Conservation (phyloP, 1,140 invertebrate genomes). For the Neotoxoptera formosana region DNA sequence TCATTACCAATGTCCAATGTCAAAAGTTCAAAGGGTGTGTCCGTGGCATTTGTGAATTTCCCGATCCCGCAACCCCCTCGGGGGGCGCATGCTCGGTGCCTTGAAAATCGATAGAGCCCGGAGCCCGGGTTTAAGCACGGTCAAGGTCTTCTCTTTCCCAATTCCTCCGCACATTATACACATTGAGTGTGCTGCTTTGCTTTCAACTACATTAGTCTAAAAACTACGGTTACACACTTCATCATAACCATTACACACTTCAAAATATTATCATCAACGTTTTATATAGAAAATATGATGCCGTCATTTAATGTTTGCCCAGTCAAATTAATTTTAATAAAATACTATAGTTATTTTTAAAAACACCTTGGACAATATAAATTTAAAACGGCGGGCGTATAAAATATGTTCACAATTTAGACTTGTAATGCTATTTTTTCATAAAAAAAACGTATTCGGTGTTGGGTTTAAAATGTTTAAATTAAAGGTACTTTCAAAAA, state of each 20-base stretch:
- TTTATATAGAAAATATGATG: neutral
- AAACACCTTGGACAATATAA: neutral
- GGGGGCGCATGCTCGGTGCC: slow-evolving; percentile 39
- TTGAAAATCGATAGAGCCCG: slow-evolving; percentile 54
- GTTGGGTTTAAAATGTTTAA: neutral
- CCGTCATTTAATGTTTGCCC: neutral
- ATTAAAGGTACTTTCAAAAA: neutral
- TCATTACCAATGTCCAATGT: slow-evolving; percentile 32
- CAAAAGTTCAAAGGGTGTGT: slow-evolving; percentile 57
- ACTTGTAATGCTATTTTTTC: neutral
- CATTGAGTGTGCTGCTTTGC: neutral
- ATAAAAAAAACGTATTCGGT: neutral
- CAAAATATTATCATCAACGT: neutral
- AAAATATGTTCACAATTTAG: neutral
- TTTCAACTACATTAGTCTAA: slow-evolving; percentile 33
- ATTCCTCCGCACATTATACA: neutral
- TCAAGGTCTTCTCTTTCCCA: slow-evolving; percentile 48
- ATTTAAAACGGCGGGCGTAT: neutral
- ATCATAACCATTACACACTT: neutral
- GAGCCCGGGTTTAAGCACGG: slow-evolving; percentile 53
- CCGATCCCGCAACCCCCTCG: neutral
- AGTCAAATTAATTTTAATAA: neutral
- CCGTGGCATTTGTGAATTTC: slow-evolving; percentile 42
- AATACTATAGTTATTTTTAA: neutral
- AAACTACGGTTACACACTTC: neutral